phyloP scores from a whole-genome alignment of 2,113 vertebrate genomes.

The Xyrauchen texanus region DNA sequence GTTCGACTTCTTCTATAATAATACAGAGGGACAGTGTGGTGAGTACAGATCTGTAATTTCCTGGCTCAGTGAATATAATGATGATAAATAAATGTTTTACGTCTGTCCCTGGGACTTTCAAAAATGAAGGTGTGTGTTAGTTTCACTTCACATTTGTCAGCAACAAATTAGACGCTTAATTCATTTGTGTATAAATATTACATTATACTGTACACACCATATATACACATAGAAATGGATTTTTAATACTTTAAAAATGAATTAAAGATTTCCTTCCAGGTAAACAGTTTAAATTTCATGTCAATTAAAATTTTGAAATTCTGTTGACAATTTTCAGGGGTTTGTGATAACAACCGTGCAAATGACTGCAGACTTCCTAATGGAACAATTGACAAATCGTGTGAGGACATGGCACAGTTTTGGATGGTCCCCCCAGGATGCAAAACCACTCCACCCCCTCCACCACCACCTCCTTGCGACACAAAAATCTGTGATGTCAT shows the following conservation, averaged over 20 bases:
- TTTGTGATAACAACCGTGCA: conserved; percentile 78
- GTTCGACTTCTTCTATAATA: conserved; percentile 80
- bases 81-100: not conserved
- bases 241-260: too few species aligned
- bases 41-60: conserved; percentile 56
- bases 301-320: too few species aligned
- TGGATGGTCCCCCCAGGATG: conserved; percentile 76
- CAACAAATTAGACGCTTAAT: conserved; percentile 62
- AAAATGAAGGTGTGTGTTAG: not conserved
- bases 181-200: too few species aligned
- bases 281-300: too few species aligned
- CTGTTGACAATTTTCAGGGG: conserved; percentile 77
- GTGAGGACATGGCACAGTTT: conserved; percentile 74
- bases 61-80: not conserved
- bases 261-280: too few species aligned
- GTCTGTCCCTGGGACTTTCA: not conserved
- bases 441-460: not conserved
- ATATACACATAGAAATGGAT: too few species aligned
- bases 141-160: not conserved
- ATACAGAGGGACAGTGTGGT: conserved; percentile 95
- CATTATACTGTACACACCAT: too few species aligned
- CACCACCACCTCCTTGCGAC: not conserved
- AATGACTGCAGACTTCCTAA: conserved; percentile 83
- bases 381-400: conserved; percentile 66
- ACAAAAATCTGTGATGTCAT: conserved; percentile 76